phyloP scores from a whole-genome alignment of 2,888 invertebrate genomes.

The Pammene aurita region DNA sequence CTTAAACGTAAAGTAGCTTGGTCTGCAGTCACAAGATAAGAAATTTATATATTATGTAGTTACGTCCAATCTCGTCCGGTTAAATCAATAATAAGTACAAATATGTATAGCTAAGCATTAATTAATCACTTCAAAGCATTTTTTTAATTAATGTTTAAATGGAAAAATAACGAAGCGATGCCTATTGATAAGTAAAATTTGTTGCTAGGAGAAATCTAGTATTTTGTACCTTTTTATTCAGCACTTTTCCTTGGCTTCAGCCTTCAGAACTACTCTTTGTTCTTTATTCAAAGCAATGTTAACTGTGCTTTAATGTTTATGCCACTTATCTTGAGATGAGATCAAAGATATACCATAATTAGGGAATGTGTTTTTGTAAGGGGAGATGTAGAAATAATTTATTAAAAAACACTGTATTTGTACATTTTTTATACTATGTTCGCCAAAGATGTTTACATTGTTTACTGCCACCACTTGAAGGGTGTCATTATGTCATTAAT shows the following conservation, averaged over 20 bases:
- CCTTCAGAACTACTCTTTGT: constrained; percentile 51
- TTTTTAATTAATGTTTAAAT: too few relatives aligned
- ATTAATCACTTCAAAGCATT: not conserved
- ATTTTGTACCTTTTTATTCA: constrained; percentile 3
- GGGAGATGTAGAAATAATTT: constrained; percentile 41
- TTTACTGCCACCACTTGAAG: too few relatives aligned
- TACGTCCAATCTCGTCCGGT: not conserved
- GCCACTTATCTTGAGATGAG: constrained; percentile 46
- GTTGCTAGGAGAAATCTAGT: constrained; percentile 9
- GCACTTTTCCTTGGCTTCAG: constrained; percentile 36
- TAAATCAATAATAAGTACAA: not conserved
- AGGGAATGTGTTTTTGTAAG: constrained; percentile 46
- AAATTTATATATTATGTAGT: not conserved
- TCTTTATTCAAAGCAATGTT: constrained; percentile 45
- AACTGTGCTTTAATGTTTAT: constrained; percentile 45
- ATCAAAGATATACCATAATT: constrained; percentile 52
- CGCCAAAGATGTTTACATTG: too few relatives aligned
- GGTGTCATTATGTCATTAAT: too few relatives aligned
- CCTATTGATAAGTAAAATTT: not conserved
- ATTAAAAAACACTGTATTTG: constrained; percentile 3
- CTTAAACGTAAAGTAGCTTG: not conserved
- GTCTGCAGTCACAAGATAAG: not conserved
- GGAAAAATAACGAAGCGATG: not conserved
- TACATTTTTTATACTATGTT: too few relatives aligned
- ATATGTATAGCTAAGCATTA: too few relatives aligned